phyloP scores from a whole-genome alignment of 2,113 vertebrate species.

The Callionymus lyra region DNA sequence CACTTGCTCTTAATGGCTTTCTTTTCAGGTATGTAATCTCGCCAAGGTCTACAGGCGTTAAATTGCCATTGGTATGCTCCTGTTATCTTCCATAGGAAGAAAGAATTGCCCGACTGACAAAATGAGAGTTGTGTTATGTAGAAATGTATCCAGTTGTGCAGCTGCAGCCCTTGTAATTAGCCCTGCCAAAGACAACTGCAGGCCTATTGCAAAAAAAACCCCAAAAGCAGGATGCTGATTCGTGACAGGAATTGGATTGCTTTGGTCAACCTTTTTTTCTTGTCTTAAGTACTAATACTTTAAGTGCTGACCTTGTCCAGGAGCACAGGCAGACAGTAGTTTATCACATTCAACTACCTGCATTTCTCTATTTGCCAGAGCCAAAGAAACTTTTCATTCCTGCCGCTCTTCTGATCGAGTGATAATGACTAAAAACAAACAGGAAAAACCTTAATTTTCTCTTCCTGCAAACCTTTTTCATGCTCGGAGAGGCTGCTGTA shows the following conservation, averaged over 20 bases:
- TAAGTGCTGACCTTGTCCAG: slow-evolving; percentile 37
- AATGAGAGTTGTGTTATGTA: slow-evolving; percentile 49
- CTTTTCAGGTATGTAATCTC: slow-evolving; percentile 51
- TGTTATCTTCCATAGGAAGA: slow-evolving; percentile 58
- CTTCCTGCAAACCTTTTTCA: slow-evolving; percentile 18
- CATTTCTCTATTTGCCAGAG: slow-evolving; percentile 42
- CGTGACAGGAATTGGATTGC: slow-evolving; percentile 41
- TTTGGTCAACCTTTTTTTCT: slow-evolving; percentile 27
- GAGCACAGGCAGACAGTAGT: slow-evolving; percentile 24
- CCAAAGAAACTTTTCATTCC: slow-evolving; percentile 48
- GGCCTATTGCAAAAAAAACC: slow-evolving; percentile 42
- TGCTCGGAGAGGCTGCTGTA: slow-evolving; percentile 45
- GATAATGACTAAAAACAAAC: slow-evolving; percentile 47
- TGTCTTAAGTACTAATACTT: slow-evolving; percentile 22
- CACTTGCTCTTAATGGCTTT: slow-evolving; percentile 40
- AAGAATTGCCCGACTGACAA: slow-evolving; percentile 49
- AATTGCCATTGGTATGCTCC: slow-evolving; percentile 55
- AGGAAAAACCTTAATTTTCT: slow-evolving; percentile 30
- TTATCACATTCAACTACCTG: slow-evolving; percentile 28
- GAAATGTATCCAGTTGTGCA: slow-evolving; percentile 40
- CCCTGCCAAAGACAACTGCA: slow-evolving; percentile 39
- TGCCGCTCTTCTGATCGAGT: slow-evolving; percentile 26
- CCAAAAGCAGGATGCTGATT: slow-evolving; percentile 39
- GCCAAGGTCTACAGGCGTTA: slow-evolving; percentile 57
- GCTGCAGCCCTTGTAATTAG: slow-evolving; percentile 51